phyloP scores from a whole-genome alignment of 2,797 vertebrate genomes.

The Sebastes reedi region DNA sequence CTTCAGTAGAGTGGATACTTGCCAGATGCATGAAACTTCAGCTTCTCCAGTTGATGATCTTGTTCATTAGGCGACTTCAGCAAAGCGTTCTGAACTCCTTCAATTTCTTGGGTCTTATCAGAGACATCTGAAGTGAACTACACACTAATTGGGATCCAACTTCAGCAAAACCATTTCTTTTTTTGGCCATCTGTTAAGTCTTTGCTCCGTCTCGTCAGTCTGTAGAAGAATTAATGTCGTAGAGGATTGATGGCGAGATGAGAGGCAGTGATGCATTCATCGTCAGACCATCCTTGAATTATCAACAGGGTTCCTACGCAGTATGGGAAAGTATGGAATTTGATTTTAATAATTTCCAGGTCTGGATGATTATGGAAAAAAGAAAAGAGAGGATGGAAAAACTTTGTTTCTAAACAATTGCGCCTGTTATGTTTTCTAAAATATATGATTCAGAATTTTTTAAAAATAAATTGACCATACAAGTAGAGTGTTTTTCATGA shows the following conservation, averaged over 20 bases:
- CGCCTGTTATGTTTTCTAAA: too few relatives aligned
- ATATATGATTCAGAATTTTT: too few relatives aligned
- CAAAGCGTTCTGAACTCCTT: background rate
- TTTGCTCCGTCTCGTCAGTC: background rate
- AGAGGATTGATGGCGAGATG: background rate
- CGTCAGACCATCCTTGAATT: constrained; percentile 5
- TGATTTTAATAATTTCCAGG: too few relatives aligned
- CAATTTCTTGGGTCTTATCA: background rate
- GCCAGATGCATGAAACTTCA: background rate
- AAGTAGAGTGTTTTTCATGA: too few relatives aligned
- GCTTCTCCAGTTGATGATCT: background rate
- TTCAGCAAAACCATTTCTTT: background rate
- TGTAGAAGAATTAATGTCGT: background rate
- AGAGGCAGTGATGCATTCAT: constrained; percentile 3
- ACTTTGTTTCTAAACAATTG: too few relatives aligned
- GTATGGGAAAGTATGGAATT: too few relatives aligned
- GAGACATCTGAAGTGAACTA: background rate
- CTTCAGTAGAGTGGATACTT: background rate
- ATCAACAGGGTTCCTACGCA: background rate
- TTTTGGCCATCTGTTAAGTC: background rate
- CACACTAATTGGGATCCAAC: background rate
- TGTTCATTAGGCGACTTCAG: background rate
- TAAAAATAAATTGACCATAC: too few relatives aligned
- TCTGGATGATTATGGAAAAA: too few relatives aligned
- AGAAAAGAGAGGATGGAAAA: too few relatives aligned